Conservation (phyloP, 2,113 vertebrate genomes). For the Macheiramphus alcinus region DNA sequence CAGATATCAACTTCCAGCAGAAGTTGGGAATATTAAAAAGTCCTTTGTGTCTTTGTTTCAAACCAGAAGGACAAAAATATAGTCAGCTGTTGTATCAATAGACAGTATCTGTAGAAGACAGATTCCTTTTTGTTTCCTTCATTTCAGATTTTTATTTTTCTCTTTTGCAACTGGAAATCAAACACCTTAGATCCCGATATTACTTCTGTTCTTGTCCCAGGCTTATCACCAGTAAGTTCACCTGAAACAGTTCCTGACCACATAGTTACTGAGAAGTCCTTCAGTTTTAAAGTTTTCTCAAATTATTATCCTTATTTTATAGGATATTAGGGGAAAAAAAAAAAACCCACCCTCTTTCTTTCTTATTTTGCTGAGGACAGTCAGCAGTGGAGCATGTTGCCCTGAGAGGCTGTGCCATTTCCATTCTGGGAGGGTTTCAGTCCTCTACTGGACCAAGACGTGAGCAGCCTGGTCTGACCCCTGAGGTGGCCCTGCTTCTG, state of each 20-base stretch:
- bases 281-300: background rate
- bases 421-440: background rate
- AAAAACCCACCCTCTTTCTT: background rate
- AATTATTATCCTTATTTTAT: background rate
- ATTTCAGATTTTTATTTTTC: background rate
- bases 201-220: background rate
- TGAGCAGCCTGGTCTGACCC: fast-evolving
- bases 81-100: fast-evolving
- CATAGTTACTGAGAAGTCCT: background rate
- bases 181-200: background rate
- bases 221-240: background rate
- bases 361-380: background rate
- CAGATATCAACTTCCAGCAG: background rate
- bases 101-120: background rate
- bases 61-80: background rate
- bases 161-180: background rate
- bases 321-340: background rate
- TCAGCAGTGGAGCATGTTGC: background rate
- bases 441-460: background rate
- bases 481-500: background rate
- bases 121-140: background rate
- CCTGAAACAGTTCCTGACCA: background rate
- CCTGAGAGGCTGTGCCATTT: background rate
- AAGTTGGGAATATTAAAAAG: background rate
- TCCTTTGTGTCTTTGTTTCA: background rate